These are phyloP conservation scores for Hyphantria cunea DNA, from an alignment of 1,140 invertebrate species.

Conservation along the genomic window DNA sequence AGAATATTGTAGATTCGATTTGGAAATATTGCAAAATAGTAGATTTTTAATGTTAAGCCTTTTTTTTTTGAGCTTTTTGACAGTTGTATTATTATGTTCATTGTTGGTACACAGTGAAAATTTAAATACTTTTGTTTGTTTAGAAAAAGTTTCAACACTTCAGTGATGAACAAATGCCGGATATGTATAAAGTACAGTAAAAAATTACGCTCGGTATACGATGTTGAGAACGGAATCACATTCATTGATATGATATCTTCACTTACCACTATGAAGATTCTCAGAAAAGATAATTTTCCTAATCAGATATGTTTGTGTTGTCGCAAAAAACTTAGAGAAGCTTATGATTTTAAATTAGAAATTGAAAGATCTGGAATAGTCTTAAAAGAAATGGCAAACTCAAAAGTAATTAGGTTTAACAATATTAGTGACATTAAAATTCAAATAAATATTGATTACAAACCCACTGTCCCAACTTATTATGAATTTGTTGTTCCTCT, in stretches of 20 bases:
- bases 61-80: too few relatives aligned
- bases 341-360: conserved; percentile 47
- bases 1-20: too few relatives aligned
- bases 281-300: conserved; percentile 28
- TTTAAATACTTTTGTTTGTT: too few relatives aligned
- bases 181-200: conserved; percentile 43
- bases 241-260: conserved; percentile 45
- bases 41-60: too few relatives aligned
- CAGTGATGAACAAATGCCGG: conserved; percentile 44
- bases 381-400: conserved; percentile 25
- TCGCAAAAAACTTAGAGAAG: conserved; percentile 40
- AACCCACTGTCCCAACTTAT: neutral
- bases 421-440: conserved; percentile 45
- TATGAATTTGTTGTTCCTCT: too few relatives aligned
- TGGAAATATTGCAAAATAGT: too few relatives aligned
- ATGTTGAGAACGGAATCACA: conserved; percentile 24
- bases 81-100: too few relatives aligned
- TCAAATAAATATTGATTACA: conserved; percentile 32
- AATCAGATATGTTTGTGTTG: conserved; percentile 44
- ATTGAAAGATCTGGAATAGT: conserved; percentile 42
- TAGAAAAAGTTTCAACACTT: too few relatives aligned
- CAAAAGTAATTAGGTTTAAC: conserved; percentile 43
- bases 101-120: too few relatives aligned
- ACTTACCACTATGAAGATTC: conserved; percentile 30
- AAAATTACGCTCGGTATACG: conserved; percentile 38